Evolutionary conservation across 1,140 invertebrate species (phyloP).

Genomic region (Bicyclus anynana): DNA sequence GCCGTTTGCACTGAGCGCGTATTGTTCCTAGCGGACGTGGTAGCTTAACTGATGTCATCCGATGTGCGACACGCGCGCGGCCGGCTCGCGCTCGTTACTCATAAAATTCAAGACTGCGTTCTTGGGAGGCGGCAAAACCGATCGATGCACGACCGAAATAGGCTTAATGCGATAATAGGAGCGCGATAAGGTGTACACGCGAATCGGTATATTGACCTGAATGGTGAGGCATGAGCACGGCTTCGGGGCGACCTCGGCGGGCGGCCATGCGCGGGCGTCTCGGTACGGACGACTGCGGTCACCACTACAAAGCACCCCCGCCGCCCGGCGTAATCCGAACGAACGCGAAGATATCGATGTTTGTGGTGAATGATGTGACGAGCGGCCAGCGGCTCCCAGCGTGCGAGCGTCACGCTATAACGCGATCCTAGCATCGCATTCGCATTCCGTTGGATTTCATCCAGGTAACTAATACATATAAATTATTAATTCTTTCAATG

Average conservation of each 20-base stretch:
- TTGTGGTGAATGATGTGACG: constrained; percentile 63
- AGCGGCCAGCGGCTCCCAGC: constrained; percentile 42
- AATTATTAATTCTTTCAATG: constrained; percentile 17
- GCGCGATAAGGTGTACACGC: constrained; percentile 70
- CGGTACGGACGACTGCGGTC: constrained; percentile 61
- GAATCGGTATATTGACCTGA: constrained; percentile 71
- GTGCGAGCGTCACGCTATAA: constrained; percentile 15
- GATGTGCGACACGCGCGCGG: constrained; percentile 59
- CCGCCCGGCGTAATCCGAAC: constrained; percentile 63
- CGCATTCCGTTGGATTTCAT: constrained; percentile 54
- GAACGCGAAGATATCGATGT: constrained; percentile 61
- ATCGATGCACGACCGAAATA: constrained; percentile 68
- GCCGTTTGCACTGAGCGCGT: constrained; percentile 66
- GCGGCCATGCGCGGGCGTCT: constrained; percentile 61
- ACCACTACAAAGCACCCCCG: constrained; percentile 54
- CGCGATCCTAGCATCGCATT: constrained; percentile 16
- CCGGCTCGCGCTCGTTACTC: constrained; percentile 50
- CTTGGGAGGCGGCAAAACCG: constrained; percentile 40
- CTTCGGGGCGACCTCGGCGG: constrained; percentile 60
- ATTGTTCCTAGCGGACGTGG: constrained; percentile 63
- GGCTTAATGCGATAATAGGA: constrained; percentile 71
- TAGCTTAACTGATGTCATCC: constrained; percentile 72
- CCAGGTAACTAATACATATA: constrained; percentile 40
- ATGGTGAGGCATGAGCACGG: constrained; percentile 55
- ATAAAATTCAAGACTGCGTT: constrained; percentile 59